A percentile compares a stretch with the other conserved stretches of the same genome.
Conservation (phyloP, 2,113 vertebrate genomes). For the Thunnus thynnus region DNA sequence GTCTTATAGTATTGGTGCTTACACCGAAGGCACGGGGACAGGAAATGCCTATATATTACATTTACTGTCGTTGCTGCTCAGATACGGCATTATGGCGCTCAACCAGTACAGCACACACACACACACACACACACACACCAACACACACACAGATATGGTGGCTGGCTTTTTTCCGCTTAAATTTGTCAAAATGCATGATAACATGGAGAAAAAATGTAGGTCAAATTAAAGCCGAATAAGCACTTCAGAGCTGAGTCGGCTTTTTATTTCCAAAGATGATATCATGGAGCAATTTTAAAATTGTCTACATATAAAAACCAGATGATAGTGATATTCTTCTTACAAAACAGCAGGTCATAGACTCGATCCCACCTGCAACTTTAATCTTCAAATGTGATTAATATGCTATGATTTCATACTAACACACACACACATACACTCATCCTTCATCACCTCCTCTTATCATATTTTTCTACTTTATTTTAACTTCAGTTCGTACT, state of each 20-base stretch:
- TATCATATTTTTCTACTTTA: no score
- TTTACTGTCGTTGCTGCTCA: not conserved
- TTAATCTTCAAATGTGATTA: no score
- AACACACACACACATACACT: no score
- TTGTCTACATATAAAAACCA: no score
- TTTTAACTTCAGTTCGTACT: no score
- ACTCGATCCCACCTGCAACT: no score
- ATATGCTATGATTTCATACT: no score
- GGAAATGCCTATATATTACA: slow-evolving; percentile 31
- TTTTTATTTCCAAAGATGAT: no score
- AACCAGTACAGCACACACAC: not conserved
- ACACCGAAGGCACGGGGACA: slow-evolving; percentile 34
- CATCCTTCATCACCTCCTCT: no score
- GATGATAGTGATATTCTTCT: no score
- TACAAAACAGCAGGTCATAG: no score
- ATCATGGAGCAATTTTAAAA: no score
- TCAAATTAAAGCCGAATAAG: slow-evolving; percentile 52
- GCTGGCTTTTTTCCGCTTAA: not conserved
- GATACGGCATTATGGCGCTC: not conserved
- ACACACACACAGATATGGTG: not conserved
- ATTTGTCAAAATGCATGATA: not conserved
- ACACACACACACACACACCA: not conserved
- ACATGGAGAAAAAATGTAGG: slow-evolving; percentile 29
- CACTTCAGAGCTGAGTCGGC: not conserved
- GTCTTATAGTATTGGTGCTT: slow-evolving; percentile 21